Conservation (phyloP, 2,113 vertebrate species). For the Chascanopsetta lugubris region DNA sequence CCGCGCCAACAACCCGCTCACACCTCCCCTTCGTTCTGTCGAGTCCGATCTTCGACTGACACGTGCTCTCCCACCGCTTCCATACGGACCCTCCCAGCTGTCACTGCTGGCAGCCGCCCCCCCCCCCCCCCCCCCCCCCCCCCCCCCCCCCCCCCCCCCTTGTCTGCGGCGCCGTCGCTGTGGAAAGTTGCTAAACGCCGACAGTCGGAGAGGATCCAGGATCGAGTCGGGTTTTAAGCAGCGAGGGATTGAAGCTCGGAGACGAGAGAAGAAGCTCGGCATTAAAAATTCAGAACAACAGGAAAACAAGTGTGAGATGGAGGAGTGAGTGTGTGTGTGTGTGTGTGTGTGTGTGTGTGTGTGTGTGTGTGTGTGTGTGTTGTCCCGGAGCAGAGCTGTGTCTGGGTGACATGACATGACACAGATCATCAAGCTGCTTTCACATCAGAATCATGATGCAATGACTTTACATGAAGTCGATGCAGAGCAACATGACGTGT, state of each 20-base stretch:
- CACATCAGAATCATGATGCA: too few relatives aligned
- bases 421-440: too few relatives aligned
- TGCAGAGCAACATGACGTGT: too few relatives aligned
- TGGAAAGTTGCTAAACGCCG: constrained; percentile 21
- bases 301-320: too few relatives aligned
- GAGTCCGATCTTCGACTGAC: constrained; percentile 22
- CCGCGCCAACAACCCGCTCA: constrained; percentile 35
- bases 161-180: constrained; percentile 16
- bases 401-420: too few relatives aligned
- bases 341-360: not conserved
- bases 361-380: too few relatives aligned
- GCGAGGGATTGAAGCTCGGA: not conserved
- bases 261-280: too few relatives aligned
- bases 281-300: not conserved
- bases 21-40: constrained; percentile 66
- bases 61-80: constrained; percentile 50
- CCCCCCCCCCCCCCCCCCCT: constrained; percentile 15
- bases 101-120: constrained; percentile 53
- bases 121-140: constrained; percentile 17
- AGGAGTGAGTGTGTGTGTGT: not conserved
- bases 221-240: not conserved
- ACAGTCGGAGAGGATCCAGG: constrained; percentile 19
- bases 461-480: too few relatives aligned
- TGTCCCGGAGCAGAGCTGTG: too few relatives aligned
- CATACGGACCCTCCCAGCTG: constrained; percentile 65